Evolutionary conservation across 2,113 vertebrate genomes (phyloP), one percentile per base, ranked within the genome.

Genomic region (Poeciliopsis retropinna): DNA sequence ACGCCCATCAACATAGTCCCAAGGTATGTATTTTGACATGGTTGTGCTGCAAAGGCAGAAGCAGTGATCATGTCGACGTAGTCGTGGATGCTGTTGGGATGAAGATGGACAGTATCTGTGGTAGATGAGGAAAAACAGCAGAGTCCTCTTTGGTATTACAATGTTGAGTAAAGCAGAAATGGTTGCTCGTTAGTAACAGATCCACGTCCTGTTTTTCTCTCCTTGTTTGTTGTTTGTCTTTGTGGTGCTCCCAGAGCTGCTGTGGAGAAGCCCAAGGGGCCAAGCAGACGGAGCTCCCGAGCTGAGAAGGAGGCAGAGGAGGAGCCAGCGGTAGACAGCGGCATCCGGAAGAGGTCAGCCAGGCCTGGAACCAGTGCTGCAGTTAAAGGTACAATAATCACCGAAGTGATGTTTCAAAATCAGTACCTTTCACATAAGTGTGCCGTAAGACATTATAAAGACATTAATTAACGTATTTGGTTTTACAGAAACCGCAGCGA

Each of bases 231-330:
- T 30, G 54, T 84, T 71, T 85, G 22, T 93, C 88, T 57, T 57
- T 57, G 51, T 88, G 96, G 93, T 93, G 94, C 95, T 91, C 92
- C 94, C 93, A 97, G 97, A 93, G 95, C 94, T 79, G 92, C 91
- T 72, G 90, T 94, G 84, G 98, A 99, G 93, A 98, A 97, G 85
- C 95, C 96, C 77, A 99, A 98, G 94, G 96, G 95, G 70, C 96
- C 96, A 29, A 98, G 94, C 85, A 94, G 97, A 86, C 96, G 96
- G 93, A 99, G 97, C 93, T 97, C 97, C 71, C 95, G 96, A 81
- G 94, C 96, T 70, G 98, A 99, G 88, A 97, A 98, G 82, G 95
- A 96, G 89, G 90, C 94, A 32, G 95, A 95, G 83, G 87, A 95
- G 91, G 98, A 99, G 79, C 87, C 91, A 30, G 91, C 90, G 31